A percentile compares a stretch with the other conserved stretches of the same genome.
Conservation (phyloP, 2,797 vertebrate genomes). For the Hyperoplus immaculatus region DNA sequence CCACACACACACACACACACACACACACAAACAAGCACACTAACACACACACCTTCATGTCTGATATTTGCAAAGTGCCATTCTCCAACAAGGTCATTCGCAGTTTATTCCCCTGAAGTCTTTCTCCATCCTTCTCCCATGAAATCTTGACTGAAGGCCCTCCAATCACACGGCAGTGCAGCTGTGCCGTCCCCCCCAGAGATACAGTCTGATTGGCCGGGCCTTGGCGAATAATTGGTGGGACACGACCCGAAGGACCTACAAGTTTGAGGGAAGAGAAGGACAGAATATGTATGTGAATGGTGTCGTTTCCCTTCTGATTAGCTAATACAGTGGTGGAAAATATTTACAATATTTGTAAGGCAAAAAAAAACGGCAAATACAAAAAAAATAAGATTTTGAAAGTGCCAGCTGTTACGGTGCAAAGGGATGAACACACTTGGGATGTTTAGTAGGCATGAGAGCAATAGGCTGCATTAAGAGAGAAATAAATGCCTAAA, state of each 20-base stretch:
- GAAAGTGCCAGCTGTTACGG: constrained; percentile 25
- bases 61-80: constrained; percentile 90
- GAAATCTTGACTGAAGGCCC: constrained; percentile 86
- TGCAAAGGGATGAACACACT: constrained; percentile 36
- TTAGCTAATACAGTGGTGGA: background rate
- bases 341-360: constrained; percentile 1
- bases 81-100: constrained; percentile 91
- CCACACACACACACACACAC: constrained; percentile 5
- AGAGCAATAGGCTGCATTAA: constrained; percentile 51
- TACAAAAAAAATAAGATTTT: constrained; percentile 32
- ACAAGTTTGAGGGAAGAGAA: constrained; percentile 43
- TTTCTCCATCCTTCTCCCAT: constrained; percentile 93
- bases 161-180: constrained; percentile 89
- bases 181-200: constrained; percentile 81
- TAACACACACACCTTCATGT: constrained; percentile 86
- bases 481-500: constrained; percentile 35
- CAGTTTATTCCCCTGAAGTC: constrained; percentile 84
- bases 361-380: background rate
- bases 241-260: constrained; percentile 84
- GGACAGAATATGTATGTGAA: constrained; percentile 27
- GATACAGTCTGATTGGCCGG: constrained; percentile 90
- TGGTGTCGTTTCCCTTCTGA: background rate
- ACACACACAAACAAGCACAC: constrained; percentile 29
- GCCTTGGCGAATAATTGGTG: constrained; percentile 89
- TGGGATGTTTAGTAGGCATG: constrained; percentile 49